Base-by-base conservation (phyloP, 2,113 vertebrate species). In the Amazona guildingii region DNA sequence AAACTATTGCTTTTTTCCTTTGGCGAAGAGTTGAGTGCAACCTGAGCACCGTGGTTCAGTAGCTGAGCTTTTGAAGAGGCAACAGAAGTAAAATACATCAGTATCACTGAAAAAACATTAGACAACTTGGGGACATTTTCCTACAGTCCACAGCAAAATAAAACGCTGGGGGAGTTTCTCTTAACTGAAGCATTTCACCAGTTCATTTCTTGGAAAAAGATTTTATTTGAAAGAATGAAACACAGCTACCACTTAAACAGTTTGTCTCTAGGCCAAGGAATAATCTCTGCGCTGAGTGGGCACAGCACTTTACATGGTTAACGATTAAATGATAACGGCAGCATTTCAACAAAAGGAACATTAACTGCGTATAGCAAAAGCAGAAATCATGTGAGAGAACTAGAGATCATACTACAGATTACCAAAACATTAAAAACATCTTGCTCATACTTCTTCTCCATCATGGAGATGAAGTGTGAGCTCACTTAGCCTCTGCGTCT, bases 201-300 rank as follows among this genome's bases (percentile, higher is more conserved):
- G 69, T 52, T 95, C 35, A 23, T 89, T 94, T 72, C 57, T 89
- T 91, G 74, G 69, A 86, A 75, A 48, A 59, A 16, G 43, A 72
- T 82, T 92, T 89, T 84, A 68, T 86, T 87, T 91, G 83, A 82
- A 84, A 55, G 66, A 82, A 95, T 84, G 83, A 91, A 95, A 73
- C 66, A 68, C 28, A 39, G 27, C 76, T 41, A 37, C 44, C 0
- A 2, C 86, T 95, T 89, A 84, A 87, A 68, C 0, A 0, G 73
- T 84, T 96, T 97, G 83, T 95, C 91, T 73, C 39, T 33, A 91
- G 86, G 93, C 93, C 95, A 94, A 78, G 70, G 62, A 92, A 82
- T 0, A 3, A 92, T 84, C 86, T 44, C 77, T 21, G 46, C 3
- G 9, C 69, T 86, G 91, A 97, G 74, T 55, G 62, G 89, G 86